Evolutionary conservation across 2,888 invertebrate genomes (phyloP), one percentile per base, ranked within the genome.

Genomic region (Pollenia labialis): DNA sequence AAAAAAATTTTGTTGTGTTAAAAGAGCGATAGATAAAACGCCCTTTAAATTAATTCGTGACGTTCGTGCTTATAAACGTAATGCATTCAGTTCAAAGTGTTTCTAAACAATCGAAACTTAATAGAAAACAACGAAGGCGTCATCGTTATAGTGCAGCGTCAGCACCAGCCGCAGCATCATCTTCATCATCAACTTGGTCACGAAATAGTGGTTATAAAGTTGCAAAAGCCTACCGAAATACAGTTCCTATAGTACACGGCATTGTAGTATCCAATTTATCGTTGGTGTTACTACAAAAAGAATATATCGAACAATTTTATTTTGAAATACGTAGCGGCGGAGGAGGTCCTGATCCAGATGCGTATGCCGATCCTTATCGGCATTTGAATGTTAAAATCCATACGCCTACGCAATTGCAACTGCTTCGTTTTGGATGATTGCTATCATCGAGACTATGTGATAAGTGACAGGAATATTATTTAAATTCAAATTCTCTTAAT

Each of bases 281-380:
- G 48, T 66, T 91, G 87, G 89, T 87, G 23, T 87, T 91, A 68
- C 85, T 92, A 44, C 92, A 92, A 76, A 92, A 92, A 72, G 91
- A 91, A 72, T 92, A 91, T 85, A 89, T 91, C 44, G 91, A 92
- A 69, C 92, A 92, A 83, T 92, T 92, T 77, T 91, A 91, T 80
- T 92, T 92, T 88, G 92, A 92, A 74, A 92, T 92, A 66, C 91
- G 91, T 56, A 91, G 90, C 32, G 92, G 92, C 85, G 92, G 92
- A 69, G 92, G 92, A 90, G 92, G 92, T 88, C 87, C 88, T 85
- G 81, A 80, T 82, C 88, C 85, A 18, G 84, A 88, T 75, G 82
- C 69, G 62, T 18, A 84, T 81, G 81, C 54, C 64, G 81, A 72
- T 83, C 7, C 62, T 18, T 14, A 74, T 85, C 74, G 84, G 68